Evolutionary conservation across 1,140 invertebrate species (phyloP), one percentile per base, ranked within the genome.

Genomic region (Drosophila pruinosa): DNA sequence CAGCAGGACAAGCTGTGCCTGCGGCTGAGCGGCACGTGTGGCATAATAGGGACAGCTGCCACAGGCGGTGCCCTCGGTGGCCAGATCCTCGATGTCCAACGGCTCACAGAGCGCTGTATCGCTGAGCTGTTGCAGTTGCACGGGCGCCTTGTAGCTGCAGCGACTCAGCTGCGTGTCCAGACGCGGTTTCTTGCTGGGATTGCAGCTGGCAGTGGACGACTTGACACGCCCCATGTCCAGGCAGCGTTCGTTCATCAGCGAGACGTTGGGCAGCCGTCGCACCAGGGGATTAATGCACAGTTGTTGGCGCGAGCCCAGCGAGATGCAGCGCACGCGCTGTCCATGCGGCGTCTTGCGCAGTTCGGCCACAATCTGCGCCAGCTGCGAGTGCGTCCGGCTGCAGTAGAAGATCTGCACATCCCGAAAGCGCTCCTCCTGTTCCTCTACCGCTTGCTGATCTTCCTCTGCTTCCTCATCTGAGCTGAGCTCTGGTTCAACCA

Each of bases 381-480:
- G 92, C 91, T 99, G 98, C 5, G 98, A 99, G 92, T 99, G 98
- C 24, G 98, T 99, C 90, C 98, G 93, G 71, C 97, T 99, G 81
- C 97, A 98, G 92, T 97, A 99, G 83, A 96, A 97, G 69, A 99
- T 96, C 95, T 98, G 71, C 7, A 89, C 92, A 68, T 92, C 86
- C 1, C 92, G 91, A 58, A 92, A 89, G 45, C 91, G 81, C 1
- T 88, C 54, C 24, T 74, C 48, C 15, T 52, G 15, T 5, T 7
- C 0, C 0, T 79, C 39, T 17, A 47, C 52, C 5, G 5, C 1
- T 14, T 8, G 7, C 28, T 53, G 50, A 1, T 67, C 59, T 0
- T 43, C 8, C 21, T 8, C 31, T 4, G 17, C 12, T 5, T 34
- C 56, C 34, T 41, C 43, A 1, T 38, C 45, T 0, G 21, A 14